phyloP scores from a whole-genome alignment of 2,888 invertebrate species.

The Leucophora obtusa region DNA sequence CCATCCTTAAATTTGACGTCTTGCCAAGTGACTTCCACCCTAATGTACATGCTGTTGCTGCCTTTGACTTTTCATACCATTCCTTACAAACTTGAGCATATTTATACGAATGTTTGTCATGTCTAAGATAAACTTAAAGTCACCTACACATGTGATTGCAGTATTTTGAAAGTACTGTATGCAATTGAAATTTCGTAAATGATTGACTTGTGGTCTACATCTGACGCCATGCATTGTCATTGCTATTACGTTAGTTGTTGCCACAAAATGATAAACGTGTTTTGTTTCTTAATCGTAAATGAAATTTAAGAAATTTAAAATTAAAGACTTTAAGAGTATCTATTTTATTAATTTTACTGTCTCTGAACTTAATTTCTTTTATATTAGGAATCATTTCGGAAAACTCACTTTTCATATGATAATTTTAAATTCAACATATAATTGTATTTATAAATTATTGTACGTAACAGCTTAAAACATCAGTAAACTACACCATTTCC shows the following conservation, averaged over 20 bases:
- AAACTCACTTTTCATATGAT: background rate
- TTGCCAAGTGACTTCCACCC: no score
- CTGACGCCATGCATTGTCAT: slow-evolving; percentile 47
- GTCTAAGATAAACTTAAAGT: background rate
- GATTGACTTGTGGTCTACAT: slow-evolving; percentile 63
- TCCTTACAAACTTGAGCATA: background rate
- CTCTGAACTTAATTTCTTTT: background rate
- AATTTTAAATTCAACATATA: background rate
- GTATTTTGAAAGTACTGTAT: slow-evolving; percentile 42
- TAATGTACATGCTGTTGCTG: slow-evolving; percentile 6
- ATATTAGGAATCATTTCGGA: background rate
- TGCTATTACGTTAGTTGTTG: slow-evolving; percentile 37
- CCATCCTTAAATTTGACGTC: no score
- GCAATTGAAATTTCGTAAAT: slow-evolving; percentile 58
- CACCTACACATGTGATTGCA: slow-evolving; percentile 17
- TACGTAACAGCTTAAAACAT: background rate
- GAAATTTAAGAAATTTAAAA: background rate
- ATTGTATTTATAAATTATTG: background rate
- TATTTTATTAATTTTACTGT: background rate
- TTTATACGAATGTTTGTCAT: slow-evolving; percentile 5
- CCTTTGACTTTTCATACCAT: no score
- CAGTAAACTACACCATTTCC: background rate
- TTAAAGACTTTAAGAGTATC: background rate
- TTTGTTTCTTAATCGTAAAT: background rate
- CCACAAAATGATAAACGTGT: slow-evolving; percentile 16